phyloP scores from a whole-genome alignment of 2,797 vertebrate species.

The Sebastes kiyomatsui region DNA sequence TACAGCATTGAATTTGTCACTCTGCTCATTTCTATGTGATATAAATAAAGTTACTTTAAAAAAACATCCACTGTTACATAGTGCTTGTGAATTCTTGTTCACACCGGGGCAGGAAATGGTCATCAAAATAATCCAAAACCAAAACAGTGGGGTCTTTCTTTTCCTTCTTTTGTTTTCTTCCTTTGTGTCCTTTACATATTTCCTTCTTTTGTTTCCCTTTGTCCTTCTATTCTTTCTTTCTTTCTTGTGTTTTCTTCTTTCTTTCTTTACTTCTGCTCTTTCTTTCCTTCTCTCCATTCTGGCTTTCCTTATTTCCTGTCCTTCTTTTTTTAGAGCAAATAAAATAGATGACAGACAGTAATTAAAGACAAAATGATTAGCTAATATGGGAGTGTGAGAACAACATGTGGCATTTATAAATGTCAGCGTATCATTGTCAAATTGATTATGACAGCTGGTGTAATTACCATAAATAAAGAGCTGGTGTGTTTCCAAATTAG shows the following conservation, averaged over 20 bases:
- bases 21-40: no score
- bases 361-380: slow-evolving; percentile 25
- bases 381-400: not conserved
- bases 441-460: slow-evolving; percentile 25
- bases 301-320: not conserved
- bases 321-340: not conserved
- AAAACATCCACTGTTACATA: not conserved
- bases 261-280: not conserved
- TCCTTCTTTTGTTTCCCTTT: not conserved
- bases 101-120: not conserved
- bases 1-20: no score
- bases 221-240: no score
- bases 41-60: not conserved
- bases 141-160: not conserved
- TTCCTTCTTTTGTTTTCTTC: not conserved
- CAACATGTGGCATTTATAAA: slow-evolving; percentile 21
- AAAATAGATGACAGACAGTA: slow-evolving; percentile 12
- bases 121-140: not conserved
- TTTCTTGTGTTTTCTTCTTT: not conserved
- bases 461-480: not conserved
- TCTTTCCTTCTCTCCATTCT: rapidly evolving
- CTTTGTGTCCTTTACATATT: no score
- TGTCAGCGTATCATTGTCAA: slow-evolving; percentile 21
- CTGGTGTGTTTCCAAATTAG: not conserved
- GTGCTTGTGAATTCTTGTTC: not conserved